phyloP scores from a whole-genome alignment of 92 coral and sea anemone species.

The Epizoanthus rinbou region DNA sequence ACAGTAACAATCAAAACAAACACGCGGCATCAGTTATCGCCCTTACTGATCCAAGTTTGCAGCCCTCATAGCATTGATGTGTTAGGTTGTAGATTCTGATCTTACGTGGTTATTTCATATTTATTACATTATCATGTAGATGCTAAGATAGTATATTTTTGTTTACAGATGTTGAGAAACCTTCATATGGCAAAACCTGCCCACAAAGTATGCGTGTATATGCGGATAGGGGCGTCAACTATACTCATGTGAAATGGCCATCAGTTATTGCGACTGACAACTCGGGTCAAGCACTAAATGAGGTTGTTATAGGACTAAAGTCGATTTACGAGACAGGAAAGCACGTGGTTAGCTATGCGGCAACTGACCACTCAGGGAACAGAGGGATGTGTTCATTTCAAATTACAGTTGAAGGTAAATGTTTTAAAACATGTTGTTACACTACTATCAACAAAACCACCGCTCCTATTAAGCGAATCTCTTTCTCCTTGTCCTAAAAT shows the following conservation, averaged over 20 bases:
- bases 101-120: background rate
- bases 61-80: too few species aligned
- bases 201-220: constrained; percentile 1
- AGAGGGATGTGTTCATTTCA: constrained; percentile 49
- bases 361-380: constrained; percentile 63
- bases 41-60: too few species aligned
- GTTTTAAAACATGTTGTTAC: too few species aligned
- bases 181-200: background rate
- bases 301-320: constrained; percentile 33
- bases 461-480: too few species aligned
- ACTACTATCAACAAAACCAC: too few species aligned
- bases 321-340: constrained; percentile 46
- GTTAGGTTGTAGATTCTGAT: too few species aligned
- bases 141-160: background rate
- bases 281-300: constrained; percentile 50
- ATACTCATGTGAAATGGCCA: constrained; percentile 52
- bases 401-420: constrained; percentile 60
- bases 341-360: constrained; percentile 51
- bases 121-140: background rate
- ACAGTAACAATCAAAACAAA: too few species aligned
- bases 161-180: background rate
- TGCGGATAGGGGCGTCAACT: constrained; percentile 52
- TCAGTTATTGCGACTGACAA: constrained; percentile 68
- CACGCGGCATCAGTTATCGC: too few species aligned
- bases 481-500: too few species aligned